phyloP scores from a whole-genome alignment of 2,113 vertebrate genomes.

The Gasterosteus aculeatus region DNA sequence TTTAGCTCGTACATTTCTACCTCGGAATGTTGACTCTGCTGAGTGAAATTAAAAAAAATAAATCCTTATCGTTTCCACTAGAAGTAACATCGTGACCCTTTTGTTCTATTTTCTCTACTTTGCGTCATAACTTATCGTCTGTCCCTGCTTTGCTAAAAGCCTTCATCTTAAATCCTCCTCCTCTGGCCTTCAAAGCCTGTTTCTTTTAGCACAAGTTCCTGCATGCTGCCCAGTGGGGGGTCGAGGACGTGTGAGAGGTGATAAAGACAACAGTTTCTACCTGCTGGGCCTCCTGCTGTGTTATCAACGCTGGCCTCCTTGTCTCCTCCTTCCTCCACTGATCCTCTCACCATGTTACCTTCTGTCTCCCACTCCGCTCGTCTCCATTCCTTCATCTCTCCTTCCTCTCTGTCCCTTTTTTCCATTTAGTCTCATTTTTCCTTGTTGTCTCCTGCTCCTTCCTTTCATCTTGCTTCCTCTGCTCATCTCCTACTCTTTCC shows the following conservation, averaged over 20 bases:
- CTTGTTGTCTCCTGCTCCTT: slow-evolving; percentile 14
- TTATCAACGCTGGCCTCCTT: slow-evolving; percentile 34
- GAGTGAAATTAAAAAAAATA: not conserved
- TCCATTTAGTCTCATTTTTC: slow-evolving; percentile 46
- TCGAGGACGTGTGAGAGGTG: slow-evolving; percentile 48
- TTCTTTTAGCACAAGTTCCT: slow-evolving; percentile 31
- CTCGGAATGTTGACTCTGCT: too few species aligned
- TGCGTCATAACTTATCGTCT: slow-evolving; percentile 12
- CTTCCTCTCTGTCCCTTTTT: slow-evolving; percentile 18
- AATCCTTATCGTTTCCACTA: not conserved
- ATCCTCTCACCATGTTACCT: slow-evolving; percentile 13
- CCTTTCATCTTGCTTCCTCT: slow-evolving; percentile 34
- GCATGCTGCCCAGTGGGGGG: slow-evolving; percentile 28
- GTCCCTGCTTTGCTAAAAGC: not conserved
- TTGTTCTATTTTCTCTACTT: not conserved
- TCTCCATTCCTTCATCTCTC: slow-evolving; percentile 49
- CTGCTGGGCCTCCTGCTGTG: slow-evolving; percentile 48
- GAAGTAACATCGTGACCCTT: not conserved
- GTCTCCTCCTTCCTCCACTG: slow-evolving; percentile 27
- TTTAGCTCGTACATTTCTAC: not conserved
- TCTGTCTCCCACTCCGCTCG: slow-evolving; percentile 19
- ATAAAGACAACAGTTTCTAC: slow-evolving; percentile 53
- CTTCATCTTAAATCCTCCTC: not conserved
- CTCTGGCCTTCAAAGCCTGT: slow-evolving; percentile 10
- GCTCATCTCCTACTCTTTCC: not conserved